Evolutionary conservation across 2,797 vertebrate species (phyloP), one percentile per base, ranked within the genome.

Genomic region (Erpetoichthys calabaricus): DNA sequence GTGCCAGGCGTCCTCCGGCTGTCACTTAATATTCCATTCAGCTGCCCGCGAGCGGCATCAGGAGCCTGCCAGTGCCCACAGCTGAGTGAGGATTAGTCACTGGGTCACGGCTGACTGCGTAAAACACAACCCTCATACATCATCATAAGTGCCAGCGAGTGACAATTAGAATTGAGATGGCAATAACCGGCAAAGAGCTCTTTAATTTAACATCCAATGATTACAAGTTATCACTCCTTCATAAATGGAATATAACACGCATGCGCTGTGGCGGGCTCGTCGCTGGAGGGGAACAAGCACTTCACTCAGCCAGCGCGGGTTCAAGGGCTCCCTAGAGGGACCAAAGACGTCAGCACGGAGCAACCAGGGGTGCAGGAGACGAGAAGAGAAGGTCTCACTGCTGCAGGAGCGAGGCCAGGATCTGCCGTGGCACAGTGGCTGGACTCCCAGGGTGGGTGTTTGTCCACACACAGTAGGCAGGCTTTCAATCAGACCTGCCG

Each of bases 141-240:
- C 91, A 96, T 93, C 88, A 87, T 93, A 94, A 94, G 89, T 93
- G 91, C 91, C 91, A 91, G 82, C 85, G 86, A 80, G 82, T 89
- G 90, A 93, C 91, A 92, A 90, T 93, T 92, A 93, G 91, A 95
- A 94, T 94, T 93, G 92, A 97, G 92, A 94, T 80, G 87, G 91
- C 91, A 90, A 94, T 91, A 92, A 92, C 83, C 86, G 85, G 87
- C 87, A 87, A 89, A 92, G 91, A 90, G 91, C 89, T 87, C 89
- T 90, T 93, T 96, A 92, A 96, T 97, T 95, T 95, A 94, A 97
- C 89, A 94, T 93, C 89, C 89, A 95, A 95, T 97, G 94, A 96
- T 94, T 92, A 90, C 91, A 95, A 94, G 91, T 95, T 94, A 96
- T 95, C 89, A 90, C 88, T 91, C 83, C 87, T 90, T 95, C 91